Base-by-base conservation (phyloP, 2,888 invertebrate genomes). In the Laothoe populi region DNA sequence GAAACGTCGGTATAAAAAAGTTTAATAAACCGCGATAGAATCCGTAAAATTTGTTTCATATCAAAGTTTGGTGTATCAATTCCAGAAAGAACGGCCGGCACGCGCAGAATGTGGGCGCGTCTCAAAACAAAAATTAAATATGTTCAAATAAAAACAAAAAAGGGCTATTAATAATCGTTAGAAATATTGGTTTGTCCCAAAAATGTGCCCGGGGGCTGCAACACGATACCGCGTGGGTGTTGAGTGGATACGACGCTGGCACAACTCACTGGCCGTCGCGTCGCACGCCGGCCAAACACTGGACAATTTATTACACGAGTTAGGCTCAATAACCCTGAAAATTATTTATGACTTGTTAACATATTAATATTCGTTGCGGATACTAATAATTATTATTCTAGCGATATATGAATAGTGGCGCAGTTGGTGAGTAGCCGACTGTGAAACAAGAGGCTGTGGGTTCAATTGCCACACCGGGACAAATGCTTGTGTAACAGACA, bases 141-240 rank as follows among this genome's bases (percentile, higher is more conserved):
- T 70, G 66, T 70, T 73, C 75, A 79, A 74, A 88, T 89, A 80
- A 86, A 87, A 83, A 87, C 84, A 83, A 90, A 87, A 90, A 87
- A 72, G 72, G 70, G 82, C 88, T 84, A 91, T 91, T 92, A 92
- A 92, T 92, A 92, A 89, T 92, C 88, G 90, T 91, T 92, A 90
- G 89, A 91, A 87, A 88, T 91, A 92, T 91, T 90, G 90, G 91
- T 89, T 91, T 92, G 90, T 91, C 90, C 90, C 89, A 88, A 92
- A 91, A 86, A 88, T 87, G 86, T 80, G 90, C 90, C 92, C 87
- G 80, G 88, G 84, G 92, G 91, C 91, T 89, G 91, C 86, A 87
- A 87, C 82, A 74, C 81, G 88, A 88, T 82, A 79, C 78, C 65
- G 81, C 82, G 92, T 90, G 87, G 91, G 91, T 80, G 90, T 83